phyloP scores from a whole-genome alignment of 2,888 invertebrate species.

The Parnassius mnemosyne region DNA sequence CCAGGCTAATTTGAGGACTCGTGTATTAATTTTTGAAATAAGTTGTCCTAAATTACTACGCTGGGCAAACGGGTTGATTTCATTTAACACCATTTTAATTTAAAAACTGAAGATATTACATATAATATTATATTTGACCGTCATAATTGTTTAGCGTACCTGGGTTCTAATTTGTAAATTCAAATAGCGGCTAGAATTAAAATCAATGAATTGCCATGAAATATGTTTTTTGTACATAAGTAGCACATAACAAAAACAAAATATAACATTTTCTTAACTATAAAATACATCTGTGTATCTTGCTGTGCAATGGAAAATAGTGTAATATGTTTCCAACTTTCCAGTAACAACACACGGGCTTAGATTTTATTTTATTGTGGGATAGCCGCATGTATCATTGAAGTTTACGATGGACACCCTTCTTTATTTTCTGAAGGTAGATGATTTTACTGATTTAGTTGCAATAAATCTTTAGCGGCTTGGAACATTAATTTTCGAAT shows the following conservation, averaged over 20 bases:
- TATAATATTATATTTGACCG: too few species aligned
- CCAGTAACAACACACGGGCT: slow-evolving; percentile 51
- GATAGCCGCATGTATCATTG: slow-evolving; percentile 63
- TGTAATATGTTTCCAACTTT: slow-evolving; percentile 51
- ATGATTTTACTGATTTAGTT: slow-evolving; percentile 39
- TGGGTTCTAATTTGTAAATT: too few species aligned
- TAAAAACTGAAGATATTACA: too few species aligned
- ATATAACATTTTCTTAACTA: too few species aligned
- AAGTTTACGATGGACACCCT: slow-evolving; percentile 65
- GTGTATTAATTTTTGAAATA: too few species aligned
- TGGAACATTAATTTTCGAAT: slow-evolving; percentile 36
- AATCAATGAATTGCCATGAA: too few species aligned
- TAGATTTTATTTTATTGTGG: slow-evolving; percentile 62
- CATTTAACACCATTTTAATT: too few species aligned
- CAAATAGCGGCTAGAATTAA: too few species aligned
- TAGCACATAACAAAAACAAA: slow-evolving; percentile 25
- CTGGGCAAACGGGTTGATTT: too few species aligned
- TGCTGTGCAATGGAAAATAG: slow-evolving; percentile 38
- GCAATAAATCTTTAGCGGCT: slow-evolving; percentile 38
- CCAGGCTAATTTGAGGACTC: too few species aligned
- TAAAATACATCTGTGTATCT: slow-evolving; percentile 19
- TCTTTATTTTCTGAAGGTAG: slow-evolving; percentile 56
- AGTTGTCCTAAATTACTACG: too few species aligned
- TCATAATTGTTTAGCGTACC: too few species aligned
- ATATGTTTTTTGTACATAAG: not conserved